Base-by-base conservation (phyloP, 2,113 vertebrate genomes). In the Semicossyphus pulcher region DNA sequence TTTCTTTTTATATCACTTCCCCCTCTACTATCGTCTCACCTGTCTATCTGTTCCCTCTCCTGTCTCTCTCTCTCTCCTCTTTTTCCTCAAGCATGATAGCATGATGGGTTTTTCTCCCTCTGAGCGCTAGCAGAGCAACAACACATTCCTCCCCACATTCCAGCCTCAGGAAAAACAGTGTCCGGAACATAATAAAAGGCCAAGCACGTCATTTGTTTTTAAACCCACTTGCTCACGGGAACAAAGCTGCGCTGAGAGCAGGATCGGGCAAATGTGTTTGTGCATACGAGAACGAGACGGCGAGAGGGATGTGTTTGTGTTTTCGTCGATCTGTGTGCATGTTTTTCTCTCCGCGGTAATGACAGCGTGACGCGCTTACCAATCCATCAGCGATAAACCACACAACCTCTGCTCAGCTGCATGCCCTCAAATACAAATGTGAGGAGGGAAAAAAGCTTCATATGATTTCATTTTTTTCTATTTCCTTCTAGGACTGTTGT, bases 141-240 rank as follows among this genome's bases (percentile, higher is more conserved):
- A 92, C 91, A 92, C 91, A 91, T 92, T 92, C 91, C 91, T 92
- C 85, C 85, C 82, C 82, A 31, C 91, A 92, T 92, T 91, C 91
- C 91, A 88, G 89, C 88, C 89, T 81, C 80, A 80, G 90, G 89
- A 89, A 91, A 92, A 92, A 91, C 90, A 88, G 84, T 88, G 91
- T 90, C 89, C 91, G 78, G 90, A 92, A 91, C 91, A 91, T 87
- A 92, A 91, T 91, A 92, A 91, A 91, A 88, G 86, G 78, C 88
- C 88, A 69, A 84, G 82, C 86, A 87, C 86, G 90, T 91, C 86
- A 89, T 92, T 87, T 92, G 87, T 90, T 92, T 92, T 92, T 75
- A 83, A 90, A 89, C 78, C 89, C 89, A 88, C 80, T 87, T 91
- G 85, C 85, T 81, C 48, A 60, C 81, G 81, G 85, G 85, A 90